A percentile compares a stretch with the other conserved stretches of the same genome.
Evolutionary conservation across 2,797 vertebrate genomes (phyloP).

Genomic region (Pelodytes ibericus): DNA sequence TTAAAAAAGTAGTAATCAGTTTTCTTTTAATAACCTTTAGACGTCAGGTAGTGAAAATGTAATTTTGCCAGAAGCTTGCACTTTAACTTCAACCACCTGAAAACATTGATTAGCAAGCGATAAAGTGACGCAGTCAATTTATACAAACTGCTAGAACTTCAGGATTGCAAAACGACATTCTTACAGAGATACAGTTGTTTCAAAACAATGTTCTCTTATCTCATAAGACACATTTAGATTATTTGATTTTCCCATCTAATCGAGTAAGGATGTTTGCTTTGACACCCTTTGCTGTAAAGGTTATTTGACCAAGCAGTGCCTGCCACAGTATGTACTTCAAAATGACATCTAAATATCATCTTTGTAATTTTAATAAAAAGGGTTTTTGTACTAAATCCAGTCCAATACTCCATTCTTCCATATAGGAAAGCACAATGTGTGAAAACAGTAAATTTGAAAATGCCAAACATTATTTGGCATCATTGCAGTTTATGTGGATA

Average conservation of each 20-base stretch:
- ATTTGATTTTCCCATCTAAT: constrained; percentile 3
- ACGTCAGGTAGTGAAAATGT: background rate
- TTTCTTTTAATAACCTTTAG: constrained; percentile 4
- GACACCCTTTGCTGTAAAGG: background rate
- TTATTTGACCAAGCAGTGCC: no score
- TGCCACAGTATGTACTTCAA: no score
- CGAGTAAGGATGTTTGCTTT: background rate
- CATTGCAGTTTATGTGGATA: no score
- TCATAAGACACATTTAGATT: constrained; percentile 5
- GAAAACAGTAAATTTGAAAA: no score
- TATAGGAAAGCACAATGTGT: no score
- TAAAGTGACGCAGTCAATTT: background rate
- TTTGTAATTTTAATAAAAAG: no score
- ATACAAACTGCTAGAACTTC: background rate
- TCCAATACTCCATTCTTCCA: no score
- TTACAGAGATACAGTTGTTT: background rate
- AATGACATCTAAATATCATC: no score
- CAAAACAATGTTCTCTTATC: constrained; percentile 9
- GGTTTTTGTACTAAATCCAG: no score
- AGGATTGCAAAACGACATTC: constrained; percentile 3
- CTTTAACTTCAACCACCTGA: background rate
- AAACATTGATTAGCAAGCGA: background rate
- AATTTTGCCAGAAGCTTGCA: constrained; percentile 3
- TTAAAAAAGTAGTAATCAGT: background rate
- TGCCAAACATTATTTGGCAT: no score